Conservation (phyloP, 53 echinoderm and acorn worm genomes). For the Mesocentrotus franciscanus region DNA sequence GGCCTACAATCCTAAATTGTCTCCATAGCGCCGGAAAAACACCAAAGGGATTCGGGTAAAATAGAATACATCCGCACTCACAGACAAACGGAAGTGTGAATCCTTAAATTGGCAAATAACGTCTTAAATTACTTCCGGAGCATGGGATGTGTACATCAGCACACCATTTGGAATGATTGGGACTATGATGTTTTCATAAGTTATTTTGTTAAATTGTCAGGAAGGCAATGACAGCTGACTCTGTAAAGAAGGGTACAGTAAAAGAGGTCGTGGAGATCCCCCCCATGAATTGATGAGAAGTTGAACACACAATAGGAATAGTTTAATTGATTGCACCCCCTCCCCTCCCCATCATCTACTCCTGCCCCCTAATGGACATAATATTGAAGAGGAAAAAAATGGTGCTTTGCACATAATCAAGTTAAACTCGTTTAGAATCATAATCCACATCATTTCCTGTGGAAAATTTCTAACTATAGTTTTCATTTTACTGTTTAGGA, state of each 20-base stretch:
- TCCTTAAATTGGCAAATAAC: conserved; percentile 62
- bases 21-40: conserved; percentile 40
- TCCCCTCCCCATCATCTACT: background rate
- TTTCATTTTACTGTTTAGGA: background rate
- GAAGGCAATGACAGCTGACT: background rate
- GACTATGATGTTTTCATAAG: background rate
- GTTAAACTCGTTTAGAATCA: too few relatives aligned
- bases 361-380: background rate
- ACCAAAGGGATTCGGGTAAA: conserved; percentile 44
- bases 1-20: conserved; percentile 30
- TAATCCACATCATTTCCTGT: background rate
- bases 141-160: conserved; percentile 59
- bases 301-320: background rate
- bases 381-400: too few relatives aligned
- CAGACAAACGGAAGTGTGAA: conserved; percentile 53
- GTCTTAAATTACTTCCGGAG: conserved; percentile 53
- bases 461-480: background rate
- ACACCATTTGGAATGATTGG: background rate
- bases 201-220: conserved; percentile 6
- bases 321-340: background rate
- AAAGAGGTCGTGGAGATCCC: background rate
- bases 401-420: too few relatives aligned
- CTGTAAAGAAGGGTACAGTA: background rate
- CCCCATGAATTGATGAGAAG: background rate
- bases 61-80: conserved; percentile 56